Evolutionary conservation across 2,797 vertebrate genomes (phyloP), one percentile per base, ranked within the genome.

Genomic region (Ficedula albicollis): DNA sequence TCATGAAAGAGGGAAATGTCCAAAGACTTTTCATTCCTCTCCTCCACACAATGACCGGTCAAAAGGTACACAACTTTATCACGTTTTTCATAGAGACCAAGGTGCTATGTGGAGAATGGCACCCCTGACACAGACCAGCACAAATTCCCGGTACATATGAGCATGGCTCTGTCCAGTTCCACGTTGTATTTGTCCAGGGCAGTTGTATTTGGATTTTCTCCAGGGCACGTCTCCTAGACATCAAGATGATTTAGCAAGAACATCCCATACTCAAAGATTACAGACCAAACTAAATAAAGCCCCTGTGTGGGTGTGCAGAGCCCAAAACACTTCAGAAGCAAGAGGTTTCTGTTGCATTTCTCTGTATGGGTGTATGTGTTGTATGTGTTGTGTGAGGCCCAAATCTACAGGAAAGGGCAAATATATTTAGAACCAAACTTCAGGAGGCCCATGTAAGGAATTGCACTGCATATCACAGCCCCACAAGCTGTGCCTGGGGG

Each of bases 261-360:
- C 34, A 76, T 89, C 78, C 51, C 62, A 51, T 93, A 83, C 30
- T 82, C 79, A 87, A 89, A 69, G 90, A 89, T 83, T 92, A 83
- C 60, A 84, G 46, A 72, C 34, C 54, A 73, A 92, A 85, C 69
- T 94, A 92, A 94, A 94, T 91, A 94, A 87, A 93, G 19, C 5
- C 51, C 72, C 46, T 78, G 27, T 62, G 84, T 83, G 73, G 69
- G 75, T 84, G 82, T 78, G 30, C 55, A 91, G 87, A 95, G 18
- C 12, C 36, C 51, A 64, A 85, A 89, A 69, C 78, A 36, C 56
- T 51, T 52, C 13, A 85, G 60, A 73, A 95, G 39, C 13, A 76
- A 87, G 66, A 85, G 5, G 21, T 39, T 91, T 80, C 36, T 84
- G 41, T 44, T 90, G 67, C 64, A 67, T 84, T 79, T 95, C 27